Base-by-base conservation (phyloP, 2,888 invertebrate species). In the Melinaea menophilus region DNA sequence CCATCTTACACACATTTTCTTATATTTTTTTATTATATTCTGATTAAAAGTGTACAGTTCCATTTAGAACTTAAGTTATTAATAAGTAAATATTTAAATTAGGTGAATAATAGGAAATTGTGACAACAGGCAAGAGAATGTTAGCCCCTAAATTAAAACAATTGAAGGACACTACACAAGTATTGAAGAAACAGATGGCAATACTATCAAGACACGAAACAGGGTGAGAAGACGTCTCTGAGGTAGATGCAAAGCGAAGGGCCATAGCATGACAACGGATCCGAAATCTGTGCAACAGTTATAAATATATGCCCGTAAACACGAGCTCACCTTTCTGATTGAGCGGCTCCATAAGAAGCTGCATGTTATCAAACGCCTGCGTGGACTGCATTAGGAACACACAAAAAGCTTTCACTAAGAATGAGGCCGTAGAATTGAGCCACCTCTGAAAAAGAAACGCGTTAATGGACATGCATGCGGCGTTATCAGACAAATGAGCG, bases 401-500 rank as follows among this genome's bases (percentile, higher is more conserved):
- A 88, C 79, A 85, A 85, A 88, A 89, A 88, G 87, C 85, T 80
- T 83, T 81, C 76, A 83, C 88, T 87, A 87, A 78, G 82, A 81
- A 85, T 79, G 81, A 81, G 79, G 81, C 79, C 76, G 79, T 78
- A 72, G 75, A 74, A 75, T 75, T 75, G 76, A 78, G 73, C 79
- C 75, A 82, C 73, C 79, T 90, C 90, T 90, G 90, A 87, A 90
- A 90, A 90, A 89, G 81, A 88, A 89, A 88, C 73, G 82, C 81
- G 79, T 84, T 86, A 78, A 80, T 82, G 74, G 79, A 79, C 88
- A 88, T 88, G 89, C 90, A 88, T 84, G 87, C 71, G 72, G 70
- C 74, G 62, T 65, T 62, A 56, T 63, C 58, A 47, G 45, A 66
- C 58, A 69, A 62, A 62, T 63, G 37, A 69, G 73, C 72, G 71